Base-by-base conservation (phyloP, 2,797 vertebrate species). In the Coregonus suidteri region DNA sequence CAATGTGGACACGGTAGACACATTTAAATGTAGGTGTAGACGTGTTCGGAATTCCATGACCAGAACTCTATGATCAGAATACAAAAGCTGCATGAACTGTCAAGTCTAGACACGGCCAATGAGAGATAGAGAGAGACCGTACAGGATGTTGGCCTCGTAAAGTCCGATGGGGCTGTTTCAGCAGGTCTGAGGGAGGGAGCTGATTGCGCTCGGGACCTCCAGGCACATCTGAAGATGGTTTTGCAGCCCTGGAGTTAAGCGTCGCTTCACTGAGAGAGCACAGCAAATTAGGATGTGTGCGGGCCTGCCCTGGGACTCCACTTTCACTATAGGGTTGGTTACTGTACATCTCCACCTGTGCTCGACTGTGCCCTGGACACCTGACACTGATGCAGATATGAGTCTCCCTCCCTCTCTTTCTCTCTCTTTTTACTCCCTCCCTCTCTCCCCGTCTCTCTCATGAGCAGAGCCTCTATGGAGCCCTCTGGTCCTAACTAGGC, bases 251-350 rank as follows among this genome's bases (percentile, higher is more conserved):
- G 65, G 65, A 34, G 65, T 31, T 47, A 13, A 47, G 65, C 3
- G 4, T 14, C 1, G 11, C 2, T 13, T 11, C 30, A 31, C 65
- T 14, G 14, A 67, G 65, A 13, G 64, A 30, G 74, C 77, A 31
- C 41, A 47, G 41, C 41, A 9, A 47, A 47, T 3, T 47, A 68
- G 82, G 84, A 88, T 87, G 75, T 88, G 89, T 85, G 41, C 41
- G 41, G 41, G 41, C 85, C 70, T 77, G 85, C 82, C 82, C 79
- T 81, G 86, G 68, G 31, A 2, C 31, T 34, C 2, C 74, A 59
- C 79, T 70, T 75, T 75, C 51, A 83, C 74, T 81, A 71, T 83
- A 86, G 11, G 65, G 82, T 84, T 89, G 81, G n/a, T 87, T 83
- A 47, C 69, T 20, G 47, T 56, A 80, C 77, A 76, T 47, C 70